Evolutionary conservation across 2,888 invertebrate species (phyloP).

Genomic region (Mimas tiliae): DNA sequence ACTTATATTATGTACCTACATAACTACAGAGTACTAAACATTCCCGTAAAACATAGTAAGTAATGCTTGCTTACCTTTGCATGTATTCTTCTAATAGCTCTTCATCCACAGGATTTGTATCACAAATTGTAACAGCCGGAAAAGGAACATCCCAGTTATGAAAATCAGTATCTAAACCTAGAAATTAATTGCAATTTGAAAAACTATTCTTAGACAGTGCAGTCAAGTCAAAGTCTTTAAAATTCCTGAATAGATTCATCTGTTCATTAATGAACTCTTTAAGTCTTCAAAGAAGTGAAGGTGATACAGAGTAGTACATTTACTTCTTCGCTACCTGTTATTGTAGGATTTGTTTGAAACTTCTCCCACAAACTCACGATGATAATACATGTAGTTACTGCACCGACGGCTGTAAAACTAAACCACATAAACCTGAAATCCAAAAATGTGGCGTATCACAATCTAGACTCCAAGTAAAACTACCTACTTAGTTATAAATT

Average conservation of each 20-base stretch:
- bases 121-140: constrained; percentile 89
- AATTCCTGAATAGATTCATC: no score
- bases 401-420: constrained; percentile 88
- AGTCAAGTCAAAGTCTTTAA: no score
- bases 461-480: not conserved
- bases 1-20: no score
- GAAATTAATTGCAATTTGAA: constrained; percentile 15
- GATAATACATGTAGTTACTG: constrained; percentile 89
- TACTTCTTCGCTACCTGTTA: constrained; percentile 83
- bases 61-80: constrained; percentile 48
- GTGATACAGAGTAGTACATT: no score
- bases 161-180: constrained; percentile 91
- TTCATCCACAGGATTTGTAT: constrained; percentile 79
- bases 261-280: not conserved
- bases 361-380: constrained; percentile 92
- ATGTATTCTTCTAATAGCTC: constrained; percentile 75
- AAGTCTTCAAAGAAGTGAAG: no score
- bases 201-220: not conserved
- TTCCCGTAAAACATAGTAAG: not conserved
- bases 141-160: constrained; percentile 92
- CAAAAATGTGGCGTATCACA: constrained; percentile 4
- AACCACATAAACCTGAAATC: constrained; percentile 91
- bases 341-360: constrained; percentile 93
- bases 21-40: no score
- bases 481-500: not conserved